Conservation (phyloP, 1,140 invertebrate species). For the Drusus annulatus region DNA sequence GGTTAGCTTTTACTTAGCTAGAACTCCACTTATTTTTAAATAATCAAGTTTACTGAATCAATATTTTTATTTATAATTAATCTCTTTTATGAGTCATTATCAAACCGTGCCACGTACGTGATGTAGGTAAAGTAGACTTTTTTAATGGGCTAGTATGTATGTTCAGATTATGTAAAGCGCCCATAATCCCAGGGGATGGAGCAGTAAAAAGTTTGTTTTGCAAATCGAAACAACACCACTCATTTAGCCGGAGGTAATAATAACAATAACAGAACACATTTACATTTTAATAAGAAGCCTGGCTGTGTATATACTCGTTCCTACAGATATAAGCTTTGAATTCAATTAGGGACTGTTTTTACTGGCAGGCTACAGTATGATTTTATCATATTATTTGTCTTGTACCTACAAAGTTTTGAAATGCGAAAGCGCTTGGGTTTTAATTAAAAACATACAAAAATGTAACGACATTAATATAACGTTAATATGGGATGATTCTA, state of each 20-base stretch:
- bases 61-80: too few relatives aligned
- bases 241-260: constrained; percentile 19
- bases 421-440: too few relatives aligned
- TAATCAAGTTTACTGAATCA: too few relatives aligned
- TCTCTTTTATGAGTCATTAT: too few relatives aligned
- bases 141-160: not conserved
- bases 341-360: constrained; percentile 20
- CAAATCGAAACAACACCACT: constrained; percentile 45
- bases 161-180: not conserved
- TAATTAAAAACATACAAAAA: not conserved
- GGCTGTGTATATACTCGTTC: not conserved
- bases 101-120: too few relatives aligned
- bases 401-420: not conserved
- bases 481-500: too few relatives aligned
- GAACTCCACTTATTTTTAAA: too few relatives aligned
- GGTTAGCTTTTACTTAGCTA: too few relatives aligned
- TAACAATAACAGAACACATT: constrained; percentile 43
- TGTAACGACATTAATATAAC: not conserved
- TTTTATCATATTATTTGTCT: not conserved
- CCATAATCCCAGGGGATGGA: not conserved
- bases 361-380: not conserved
- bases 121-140: too few relatives aligned
- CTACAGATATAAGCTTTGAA: not conserved
- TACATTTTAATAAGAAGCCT: constrained; percentile 50
- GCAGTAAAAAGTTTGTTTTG: constrained; percentile 29